Evolutionary conservation across 92 coral and sea anemone genomes (phyloP), one percentile per base, ranked within the genome.

Genomic region (Plumapathes pennacea): DNA sequence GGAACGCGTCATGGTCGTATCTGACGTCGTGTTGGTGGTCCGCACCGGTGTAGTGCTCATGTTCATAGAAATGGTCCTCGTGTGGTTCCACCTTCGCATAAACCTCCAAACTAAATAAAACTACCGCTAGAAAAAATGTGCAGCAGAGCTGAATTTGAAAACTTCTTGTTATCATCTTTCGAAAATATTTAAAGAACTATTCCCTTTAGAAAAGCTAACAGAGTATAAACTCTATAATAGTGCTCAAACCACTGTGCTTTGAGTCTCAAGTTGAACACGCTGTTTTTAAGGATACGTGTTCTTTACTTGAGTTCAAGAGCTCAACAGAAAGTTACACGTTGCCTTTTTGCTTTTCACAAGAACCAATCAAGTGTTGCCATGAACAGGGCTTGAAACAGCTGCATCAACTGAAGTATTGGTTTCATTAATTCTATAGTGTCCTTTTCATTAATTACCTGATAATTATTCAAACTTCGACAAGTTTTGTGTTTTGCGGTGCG

Each of bases 1-100:
- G 84, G 50, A 94, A 94, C 1, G 96, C 99, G 54, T 94, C 99
- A 31, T 94, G 99, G 34, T 94, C 99, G 48, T 72, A 94, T 15
- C 89, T 71, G 4, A 50, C 68, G 31, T 94, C 92, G 59, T 94
- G 99, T 27, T 64, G 56, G 6, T 71, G 79, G 13, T 83, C 57
- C 25, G 83, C 67, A 38, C 56, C 90, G 0, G 78, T 69, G 56
- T 42, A 84, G 37, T 94, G 99, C 4, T 85, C 84, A 74, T 94
- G 99, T 32, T 89, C 70, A 26, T 91, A 90, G 32, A 94, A 78
- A 8, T 94, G 78, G 52, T 94, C 99, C 31, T 64, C 49, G 39
- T 89, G 89, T 6, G 89, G 99, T 30, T 78, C 81, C 2, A 84
- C 90, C 15, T 33, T 34, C 15, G 63, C 63, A 22, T 31, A 53